Evolutionary conservation across 2,888 invertebrate genomes (phyloP).

Genomic region (Operophtera brumata): DNA sequence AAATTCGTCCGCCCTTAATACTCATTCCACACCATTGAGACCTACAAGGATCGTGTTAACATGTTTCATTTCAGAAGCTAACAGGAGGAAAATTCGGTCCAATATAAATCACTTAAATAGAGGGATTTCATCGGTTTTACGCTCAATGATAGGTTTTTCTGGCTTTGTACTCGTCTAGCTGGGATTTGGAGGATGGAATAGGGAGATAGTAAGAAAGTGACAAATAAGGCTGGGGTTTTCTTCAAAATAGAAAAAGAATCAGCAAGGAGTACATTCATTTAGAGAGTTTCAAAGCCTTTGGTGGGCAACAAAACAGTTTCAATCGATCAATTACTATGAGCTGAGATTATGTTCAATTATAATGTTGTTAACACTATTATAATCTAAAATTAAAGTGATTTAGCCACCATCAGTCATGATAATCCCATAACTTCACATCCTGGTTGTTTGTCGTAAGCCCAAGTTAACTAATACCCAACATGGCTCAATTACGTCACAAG

Average conservation of each 20-base stretch:
- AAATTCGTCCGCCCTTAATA: conserved; percentile 9
- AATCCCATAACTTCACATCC: conserved; percentile 9
- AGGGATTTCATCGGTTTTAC: conserved; percentile 31
- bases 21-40: conserved; percentile 53
- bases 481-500: conserved; percentile 39
- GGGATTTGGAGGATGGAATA: conserved; percentile 6
- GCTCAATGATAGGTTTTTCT: conserved; percentile 25
- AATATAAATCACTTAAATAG: conserved; percentile 46
- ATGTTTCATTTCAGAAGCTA: conserved; percentile 40
- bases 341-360: background rate
- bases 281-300: background rate
- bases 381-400: background rate
- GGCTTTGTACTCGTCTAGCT: conserved; percentile 8
- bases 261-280: background rate
- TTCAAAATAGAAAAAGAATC: background rate
- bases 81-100: conserved; percentile 47
- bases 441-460: conserved; percentile 1
- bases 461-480: conserved; percentile 8
- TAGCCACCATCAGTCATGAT: conserved; percentile 5
- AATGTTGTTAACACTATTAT: background rate
- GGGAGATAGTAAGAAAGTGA: conserved; percentile 3
- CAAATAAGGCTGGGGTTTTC: background rate
- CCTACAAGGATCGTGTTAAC: conserved; percentile 41
- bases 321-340: background rate
- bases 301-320: background rate